These are phyloP conservation scores for Nephotettix cincticeps DNA, from an alignment of 1,140 invertebrate genomes.

Conservation along the genomic window DNA sequence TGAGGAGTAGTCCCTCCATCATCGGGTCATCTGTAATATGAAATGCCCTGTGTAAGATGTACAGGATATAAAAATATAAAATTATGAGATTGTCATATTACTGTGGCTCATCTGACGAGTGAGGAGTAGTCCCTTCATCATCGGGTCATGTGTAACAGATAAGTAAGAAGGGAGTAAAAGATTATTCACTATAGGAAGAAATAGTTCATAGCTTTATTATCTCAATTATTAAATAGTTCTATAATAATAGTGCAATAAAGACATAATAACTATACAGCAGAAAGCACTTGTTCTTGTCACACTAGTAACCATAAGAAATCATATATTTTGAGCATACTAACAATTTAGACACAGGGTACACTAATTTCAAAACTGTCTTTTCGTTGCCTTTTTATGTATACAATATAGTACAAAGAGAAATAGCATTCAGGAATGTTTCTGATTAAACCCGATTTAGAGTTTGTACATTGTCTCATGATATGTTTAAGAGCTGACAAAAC, in stretches of 20 bases:
- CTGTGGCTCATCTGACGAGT: too few species aligned
- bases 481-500: not conserved
- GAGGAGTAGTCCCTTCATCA: too few species aligned
- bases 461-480: not conserved
- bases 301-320: constrained; percentile 2
- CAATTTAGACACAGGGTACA: constrained; percentile 12
- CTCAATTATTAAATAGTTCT: constrained; percentile 28
- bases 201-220: constrained; percentile 27
- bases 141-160: too few species aligned
- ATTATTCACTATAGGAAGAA: constrained; percentile 20
- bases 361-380: constrained; percentile 19
- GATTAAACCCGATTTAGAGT: not conserved
- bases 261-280: constrained; percentile 25
- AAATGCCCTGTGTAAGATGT: too few species aligned
- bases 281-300: constrained; percentile 27
- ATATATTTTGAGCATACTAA: constrained; percentile 22
- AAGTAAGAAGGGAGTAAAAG: too few species aligned
- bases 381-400: not conserved
- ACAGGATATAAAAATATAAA: too few species aligned
- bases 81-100: too few species aligned
- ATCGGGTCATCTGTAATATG: too few species aligned
- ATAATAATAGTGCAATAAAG: constrained; percentile 30
- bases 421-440: not conserved
- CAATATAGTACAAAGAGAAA: not conserved
- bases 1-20: too few species aligned